Conservation (phyloP, 2,888 invertebrate genomes). For the Xylocampa areola region DNA sequence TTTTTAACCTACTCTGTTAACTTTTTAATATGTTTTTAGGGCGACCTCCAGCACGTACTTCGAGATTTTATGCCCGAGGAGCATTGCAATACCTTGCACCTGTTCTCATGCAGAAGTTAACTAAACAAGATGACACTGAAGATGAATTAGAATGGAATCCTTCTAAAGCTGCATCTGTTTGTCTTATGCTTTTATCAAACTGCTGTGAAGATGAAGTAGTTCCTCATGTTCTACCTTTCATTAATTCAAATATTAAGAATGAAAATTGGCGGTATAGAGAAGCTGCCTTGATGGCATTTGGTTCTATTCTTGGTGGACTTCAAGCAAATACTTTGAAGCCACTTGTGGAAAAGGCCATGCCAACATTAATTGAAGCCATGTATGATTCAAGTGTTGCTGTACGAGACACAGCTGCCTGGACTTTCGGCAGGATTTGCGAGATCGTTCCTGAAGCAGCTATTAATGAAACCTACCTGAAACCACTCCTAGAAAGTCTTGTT, state of each 20-base stretch:
- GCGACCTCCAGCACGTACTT: slow-evolving; percentile 97
- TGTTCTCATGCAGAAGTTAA: slow-evolving; percentile 97
- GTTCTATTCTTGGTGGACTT: slow-evolving; percentile 97
- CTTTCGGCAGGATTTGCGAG: slow-evolving; percentile 99
- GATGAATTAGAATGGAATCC: slow-evolving; percentile 99
- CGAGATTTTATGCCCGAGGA: slow-evolving; percentile 99
- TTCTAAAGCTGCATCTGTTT: slow-evolving; percentile 99
- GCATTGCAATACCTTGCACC: slow-evolving; percentile 98
- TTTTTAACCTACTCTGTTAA: background rate
- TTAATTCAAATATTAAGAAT: slow-evolving; percentile 97
- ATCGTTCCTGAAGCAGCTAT: slow-evolving; percentile 98
- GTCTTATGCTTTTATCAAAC: slow-evolving; percentile 98
- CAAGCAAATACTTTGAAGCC: slow-evolving; percentile 96
- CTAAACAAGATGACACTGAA: slow-evolving; percentile 99
- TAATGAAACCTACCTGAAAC: slow-evolving; percentile 95
- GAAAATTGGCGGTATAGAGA: slow-evolving; percentile 98
- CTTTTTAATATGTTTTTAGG: slow-evolving; percentile 87
- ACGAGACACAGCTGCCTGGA: slow-evolving; percentile 99
- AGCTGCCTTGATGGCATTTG: slow-evolving; percentile 99
- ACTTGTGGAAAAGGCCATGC: slow-evolving; percentile 98
- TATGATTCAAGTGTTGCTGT: slow-evolving; percentile 98
- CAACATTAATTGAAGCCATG: slow-evolving; percentile 98
- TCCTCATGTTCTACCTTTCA: slow-evolving; percentile 98
- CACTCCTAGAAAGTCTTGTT: slow-evolving; percentile 94
- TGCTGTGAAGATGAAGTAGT: slow-evolving; percentile 99